Conservation (phyloP, 2,113 vertebrate genomes). For the Passerina amoena region DNA sequence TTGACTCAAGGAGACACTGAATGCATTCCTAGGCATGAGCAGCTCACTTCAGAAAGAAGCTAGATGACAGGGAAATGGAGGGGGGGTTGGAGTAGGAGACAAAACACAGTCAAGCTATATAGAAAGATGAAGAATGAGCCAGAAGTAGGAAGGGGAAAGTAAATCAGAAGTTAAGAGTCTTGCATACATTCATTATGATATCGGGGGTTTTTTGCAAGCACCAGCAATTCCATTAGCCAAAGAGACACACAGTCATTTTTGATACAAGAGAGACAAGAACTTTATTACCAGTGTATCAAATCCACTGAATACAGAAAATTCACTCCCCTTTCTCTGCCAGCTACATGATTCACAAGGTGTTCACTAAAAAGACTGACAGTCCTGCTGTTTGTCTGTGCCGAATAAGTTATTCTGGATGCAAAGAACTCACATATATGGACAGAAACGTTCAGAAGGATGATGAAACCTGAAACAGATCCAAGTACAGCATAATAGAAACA, state of each 20-base stretch:
- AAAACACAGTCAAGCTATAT: background rate
- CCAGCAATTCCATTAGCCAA: background rate
- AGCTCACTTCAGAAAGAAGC: slow-evolving; percentile 1
- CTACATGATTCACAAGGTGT: slow-evolving; percentile 55
- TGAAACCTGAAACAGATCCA: background rate
- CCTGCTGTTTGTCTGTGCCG: background rate
- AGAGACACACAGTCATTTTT: background rate
- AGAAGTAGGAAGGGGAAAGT: background rate
- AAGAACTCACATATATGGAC: background rate
- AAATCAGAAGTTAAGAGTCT: background rate
- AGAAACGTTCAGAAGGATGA: slow-evolving; percentile 23
- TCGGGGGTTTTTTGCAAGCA: background rate
- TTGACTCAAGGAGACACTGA: background rate
- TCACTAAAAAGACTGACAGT: slow-evolving; percentile 1
- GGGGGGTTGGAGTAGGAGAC: background rate
- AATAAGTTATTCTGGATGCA: background rate
- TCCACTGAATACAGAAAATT: slow-evolving; percentile 26
- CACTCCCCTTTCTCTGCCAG: slow-evolving; percentile 13
- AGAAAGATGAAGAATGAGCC: background rate
- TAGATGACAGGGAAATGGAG: background rate
- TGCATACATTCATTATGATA: background rate
- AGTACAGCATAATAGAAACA: background rate
- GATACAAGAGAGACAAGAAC: background rate
- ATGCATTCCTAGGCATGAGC: background rate
- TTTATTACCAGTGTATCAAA: slow-evolving; percentile 40